Evolutionary conservation across 2,797 vertebrate species (phyloP), one percentile per base, ranked within the genome.

Genomic region (Anableps anableps): DNA sequence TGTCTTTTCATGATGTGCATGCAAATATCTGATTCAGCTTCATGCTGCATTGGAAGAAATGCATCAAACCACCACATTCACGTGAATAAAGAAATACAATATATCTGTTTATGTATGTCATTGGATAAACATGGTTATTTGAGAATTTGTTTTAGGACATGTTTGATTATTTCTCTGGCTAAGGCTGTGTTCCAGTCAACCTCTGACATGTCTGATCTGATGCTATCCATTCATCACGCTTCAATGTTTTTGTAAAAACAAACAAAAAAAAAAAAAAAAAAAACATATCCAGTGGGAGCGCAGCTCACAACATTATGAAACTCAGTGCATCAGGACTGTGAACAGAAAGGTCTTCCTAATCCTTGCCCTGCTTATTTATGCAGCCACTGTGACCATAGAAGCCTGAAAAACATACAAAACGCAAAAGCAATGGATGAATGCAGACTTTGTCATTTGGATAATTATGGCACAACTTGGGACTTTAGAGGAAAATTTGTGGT

Each of bases 161-260:
- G 84, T 85, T 84, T 85, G 91, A 92, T 91, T 91, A 81, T 87
- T 85, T 86, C 70, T 83, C 86, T 91, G 87, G 90, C 88, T 45
- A 23, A 74, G 70, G 58, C 26, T 31, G 38, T 34, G 82, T 81
- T 92, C 79, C 84, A 92, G 88, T 92, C 88, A 91, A 87, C 74
- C 88, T n/a, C 75, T 81, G 60, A 79, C 81, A 82, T 26, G 81
- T 70, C 48, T 86, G 84, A 76, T 82, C 82, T 92, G 89, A 93
- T 91, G 90, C 92, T 90, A 93, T 92, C 85, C 81, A 87, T 93
- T 90, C 90, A 92, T 92, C 90, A 92, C 75, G 81, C 78, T 87
- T 85, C 83, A 81, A 80, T 85, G 72, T 76, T 85, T 81, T 17
- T 41, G 34, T 38, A 41, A 55, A 74, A 43, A 70, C 19, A 43